A percentile compares a stretch with the other conserved stretches of the same genome.
These are phyloP conservation scores for Apodemus agrarius DNA, from an alignment of 2,797 vertebrate species.

Conservation along the genomic window DNA sequence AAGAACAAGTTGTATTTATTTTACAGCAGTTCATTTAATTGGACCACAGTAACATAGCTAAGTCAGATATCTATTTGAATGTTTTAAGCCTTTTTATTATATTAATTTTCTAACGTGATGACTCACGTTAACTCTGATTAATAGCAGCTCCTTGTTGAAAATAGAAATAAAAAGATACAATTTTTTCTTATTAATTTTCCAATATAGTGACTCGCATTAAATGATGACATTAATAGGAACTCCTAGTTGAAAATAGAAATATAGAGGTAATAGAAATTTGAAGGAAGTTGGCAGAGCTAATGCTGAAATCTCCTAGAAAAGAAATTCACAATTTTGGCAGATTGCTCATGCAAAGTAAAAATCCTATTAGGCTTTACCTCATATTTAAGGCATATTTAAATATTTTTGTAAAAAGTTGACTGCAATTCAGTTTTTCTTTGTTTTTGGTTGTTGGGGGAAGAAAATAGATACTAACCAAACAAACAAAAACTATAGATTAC, in stretches of 20 bases:
- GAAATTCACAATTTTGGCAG: neutral
- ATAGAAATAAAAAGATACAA: slow-evolving; percentile 32
- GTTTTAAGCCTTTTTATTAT: slow-evolving; percentile 9
- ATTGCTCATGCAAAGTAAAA: slow-evolving; percentile 24
- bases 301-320: slow-evolving; percentile 11
- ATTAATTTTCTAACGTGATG: slow-evolving; percentile 29
- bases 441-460: neutral
- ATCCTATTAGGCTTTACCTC: slow-evolving; percentile 13
- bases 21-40: slow-evolving; percentile 33
- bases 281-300: slow-evolving; percentile 9
- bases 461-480: neutral
- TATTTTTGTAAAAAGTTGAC: slow-evolving; percentile 13
- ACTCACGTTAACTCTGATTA: neutral
- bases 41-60: slow-evolving; percentile 27
- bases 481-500: neutral
- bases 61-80: slow-evolving; percentile 36
- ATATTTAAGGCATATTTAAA: slow-evolving; percentile 12
- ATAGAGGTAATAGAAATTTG: slow-evolving; percentile 49
- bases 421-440: neutral
- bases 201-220: slow-evolving; percentile 10
- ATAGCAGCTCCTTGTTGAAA: slow-evolving; percentile 38
- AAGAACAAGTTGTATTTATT: slow-evolving; percentile 36
- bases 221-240: slow-evolving; percentile 22
- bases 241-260: slow-evolving; percentile 37
- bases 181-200: neutral